A percentile compares a stretch with the other conserved stretches of the same genome.
Evolutionary conservation across 2,888 invertebrate species (phyloP).

Genomic region (Phorcus lineatus): DNA sequence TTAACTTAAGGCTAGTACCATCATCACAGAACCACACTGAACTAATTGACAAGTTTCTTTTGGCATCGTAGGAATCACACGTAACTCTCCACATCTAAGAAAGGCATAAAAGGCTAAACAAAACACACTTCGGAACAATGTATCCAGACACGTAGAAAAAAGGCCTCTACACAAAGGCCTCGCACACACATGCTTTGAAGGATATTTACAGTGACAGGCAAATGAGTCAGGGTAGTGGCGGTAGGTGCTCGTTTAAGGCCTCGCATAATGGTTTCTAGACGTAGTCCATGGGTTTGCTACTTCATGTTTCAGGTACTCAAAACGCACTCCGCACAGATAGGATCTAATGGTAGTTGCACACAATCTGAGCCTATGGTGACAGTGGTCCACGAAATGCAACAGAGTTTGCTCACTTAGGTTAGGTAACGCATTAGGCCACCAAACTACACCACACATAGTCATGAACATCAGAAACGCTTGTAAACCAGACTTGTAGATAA

Average conservation of each 20-base stretch:
- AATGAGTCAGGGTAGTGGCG: not conserved
- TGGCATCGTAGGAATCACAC: not conserved
- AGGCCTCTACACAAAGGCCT: not conserved
- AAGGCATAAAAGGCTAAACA: slow-evolving; percentile 27
- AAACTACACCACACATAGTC: not conserved
- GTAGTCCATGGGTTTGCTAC: not conserved
- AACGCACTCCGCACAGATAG: slow-evolving; percentile 23
- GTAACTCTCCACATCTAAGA: slow-evolving; percentile 34
- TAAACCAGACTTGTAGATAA: not conserved
- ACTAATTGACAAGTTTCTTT: not conserved
- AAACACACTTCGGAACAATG: not conserved
- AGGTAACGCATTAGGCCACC: not conserved
- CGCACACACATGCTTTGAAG: not conserved
- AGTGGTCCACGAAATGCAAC: slow-evolving; percentile 28
- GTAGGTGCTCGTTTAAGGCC: not conserved
- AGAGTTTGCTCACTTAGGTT: not conserved
- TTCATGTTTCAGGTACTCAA: not conserved
- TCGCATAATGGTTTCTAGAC: slow-evolving; percentile 9
- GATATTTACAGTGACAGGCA: slow-evolving; percentile 26
- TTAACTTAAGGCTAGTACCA: too few relatives aligned
- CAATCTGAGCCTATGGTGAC: not conserved
- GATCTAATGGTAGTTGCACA: slow-evolving; percentile 15
- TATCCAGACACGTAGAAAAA: slow-evolving; percentile 16
- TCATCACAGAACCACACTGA: too few relatives aligned
- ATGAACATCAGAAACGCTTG: not conserved